These are phyloP conservation scores for Conus canariensis DNA, from an alignment of 2,888 invertebrate genomes.

Conservation along the genomic window DNA sequence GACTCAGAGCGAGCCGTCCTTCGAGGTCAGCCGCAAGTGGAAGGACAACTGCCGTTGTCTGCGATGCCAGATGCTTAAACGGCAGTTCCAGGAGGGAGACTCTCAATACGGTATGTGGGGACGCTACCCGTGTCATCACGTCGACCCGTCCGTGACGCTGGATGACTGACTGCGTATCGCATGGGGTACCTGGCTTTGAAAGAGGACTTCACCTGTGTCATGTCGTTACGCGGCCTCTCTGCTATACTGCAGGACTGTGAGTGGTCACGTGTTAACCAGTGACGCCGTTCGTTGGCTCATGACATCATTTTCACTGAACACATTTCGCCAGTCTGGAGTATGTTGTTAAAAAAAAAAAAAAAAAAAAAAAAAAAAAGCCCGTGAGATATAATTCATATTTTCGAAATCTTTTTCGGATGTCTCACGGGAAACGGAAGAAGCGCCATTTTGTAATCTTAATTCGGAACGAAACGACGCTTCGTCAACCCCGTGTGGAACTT, in stretches of 20 bases:
- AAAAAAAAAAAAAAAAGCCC: no score
- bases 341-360: no score
- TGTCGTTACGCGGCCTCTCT: not conserved
- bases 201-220: not conserved
- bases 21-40: slow-evolving; percentile 59
- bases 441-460: no score
- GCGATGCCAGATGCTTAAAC: slow-evolving; percentile 65
- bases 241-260: not conserved
- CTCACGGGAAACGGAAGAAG: no score
- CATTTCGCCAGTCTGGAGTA: no score
- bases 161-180: slow-evolving; percentile 31
- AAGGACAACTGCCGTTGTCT: slow-evolving; percentile 66
- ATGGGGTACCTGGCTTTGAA: not conserved
- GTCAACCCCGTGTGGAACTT: no score
- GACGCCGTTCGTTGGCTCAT: not conserved
- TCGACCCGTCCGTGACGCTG: slow-evolving; percentile 40
- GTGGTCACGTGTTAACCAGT: not conserved
- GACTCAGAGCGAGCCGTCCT: slow-evolving; percentile 47
- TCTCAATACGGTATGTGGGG: slow-evolving; percentile 66
- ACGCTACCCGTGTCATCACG: slow-evolving; percentile 64
- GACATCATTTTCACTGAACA: no score
- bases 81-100: slow-evolving; percentile 65
- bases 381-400: no score
- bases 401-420: not conserved
- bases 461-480: no score